Evolutionary conservation across 2,888 invertebrate species (phyloP), one percentile per base, ranked within the genome.

Genomic region (Tigriopus californicus): DNA sequence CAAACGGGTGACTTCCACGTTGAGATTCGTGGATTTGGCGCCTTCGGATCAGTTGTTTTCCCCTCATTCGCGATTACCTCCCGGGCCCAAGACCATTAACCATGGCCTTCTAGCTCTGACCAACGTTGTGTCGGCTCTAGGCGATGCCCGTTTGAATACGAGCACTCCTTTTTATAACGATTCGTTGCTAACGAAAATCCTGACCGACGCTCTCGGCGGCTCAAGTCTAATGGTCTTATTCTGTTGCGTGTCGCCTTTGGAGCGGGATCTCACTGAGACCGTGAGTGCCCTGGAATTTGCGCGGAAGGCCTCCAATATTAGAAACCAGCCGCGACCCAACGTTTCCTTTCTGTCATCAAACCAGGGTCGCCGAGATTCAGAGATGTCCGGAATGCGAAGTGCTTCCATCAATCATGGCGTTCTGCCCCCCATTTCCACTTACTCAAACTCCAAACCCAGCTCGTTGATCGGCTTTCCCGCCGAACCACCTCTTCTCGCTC

Each of bases 21-120:
- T 52, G 15, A 5, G 24, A 52, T 52, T 52, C 52, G 33, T 52
- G 15, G 52, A 52, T 52, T 10, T 52, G 15, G 52, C 52, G 15
- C 25, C 25, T n/a, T 52, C 52, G 25, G 52, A 52, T 33, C 33
- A 33, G 33, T 33, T 33, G 33, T 33, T 33, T 33, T 33, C 33
- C 4, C 33, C 33, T 3, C 33, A 33, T 33, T 33, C 33, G 3
- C 33, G 33, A 33, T 8, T 20, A 46, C 15, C 18, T 5, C 15
- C 18, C 46, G 20, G 15, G 3, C 12, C 25, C 11, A 15, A 25
- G 11, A 18, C 18, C 24, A 40, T 52, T 20, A 40, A 52, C 24
- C 24, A 25, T 2, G 52, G 52, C 10, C 52, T 52, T 25, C 13
- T 52, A 10, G 24, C 52, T 11, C 13, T 52, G 11, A 40, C 33